Evolutionary conservation across 2,888 invertebrate species (phyloP).

Genomic region (Embidobia sp.): DNA sequence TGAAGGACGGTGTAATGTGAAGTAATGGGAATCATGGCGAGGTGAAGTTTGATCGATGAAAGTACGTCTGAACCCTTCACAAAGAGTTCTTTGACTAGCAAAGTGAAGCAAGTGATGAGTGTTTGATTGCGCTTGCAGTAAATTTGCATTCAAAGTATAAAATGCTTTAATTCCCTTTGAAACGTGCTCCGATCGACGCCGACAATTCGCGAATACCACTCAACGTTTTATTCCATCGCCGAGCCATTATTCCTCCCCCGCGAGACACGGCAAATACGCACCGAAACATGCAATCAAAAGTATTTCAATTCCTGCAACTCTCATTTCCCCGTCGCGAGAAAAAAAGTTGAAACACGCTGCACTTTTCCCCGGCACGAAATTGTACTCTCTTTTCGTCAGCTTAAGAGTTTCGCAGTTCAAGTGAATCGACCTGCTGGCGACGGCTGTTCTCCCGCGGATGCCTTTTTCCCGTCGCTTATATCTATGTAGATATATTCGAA

Average conservation of each 20-base stretch:
- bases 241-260: too few species aligned
- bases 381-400: too few species aligned
- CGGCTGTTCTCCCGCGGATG: too few species aligned
- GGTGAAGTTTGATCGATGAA: constrained; percentile 65
- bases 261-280: too few species aligned
- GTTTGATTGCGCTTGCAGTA: constrained; percentile 11
- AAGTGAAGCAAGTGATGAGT: constrained; percentile 15
- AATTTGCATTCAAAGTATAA: constrained; percentile 17
- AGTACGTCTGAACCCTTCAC: constrained; percentile 13
- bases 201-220: constrained; percentile 1
- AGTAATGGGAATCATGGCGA: constrained; percentile 21
- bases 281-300: too few species aligned
- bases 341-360: too few species aligned
- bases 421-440: too few species aligned
- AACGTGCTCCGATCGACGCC: neutral
- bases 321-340: too few species aligned
- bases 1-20: constrained; percentile 37
- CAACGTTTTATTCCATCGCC: neutral
- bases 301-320: too few species aligned
- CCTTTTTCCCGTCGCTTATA: constrained; percentile 2
- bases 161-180: constrained; percentile 11
- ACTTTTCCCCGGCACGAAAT: too few species aligned
- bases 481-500: constrained; percentile 7
- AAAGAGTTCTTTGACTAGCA: constrained; percentile 19
- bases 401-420: too few species aligned